Base-by-base conservation (phyloP, 1,140 invertebrate genomes). In the Megalonaias nervosa region DNA sequence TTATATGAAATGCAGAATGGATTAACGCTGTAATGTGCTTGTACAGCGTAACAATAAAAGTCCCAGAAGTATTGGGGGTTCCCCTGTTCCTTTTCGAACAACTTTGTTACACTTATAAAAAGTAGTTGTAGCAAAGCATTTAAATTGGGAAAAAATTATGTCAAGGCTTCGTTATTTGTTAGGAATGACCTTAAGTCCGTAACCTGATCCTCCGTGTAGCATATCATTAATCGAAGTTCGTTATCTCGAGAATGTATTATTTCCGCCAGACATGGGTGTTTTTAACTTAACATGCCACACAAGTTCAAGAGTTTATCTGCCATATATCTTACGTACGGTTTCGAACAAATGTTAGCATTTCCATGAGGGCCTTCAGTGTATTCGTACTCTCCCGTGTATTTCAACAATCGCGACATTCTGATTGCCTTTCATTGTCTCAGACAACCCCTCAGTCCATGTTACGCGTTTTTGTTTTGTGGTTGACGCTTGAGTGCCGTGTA, bases 121-220 rank as follows among this genome's bases (percentile, higher is more conserved):
- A 5, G 79, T 80, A 1, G 65, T 73, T 21, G 74, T 76, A 6
- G 76, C 74, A 66, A 72, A 74, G 55, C 79, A 80, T 57, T 38
- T 55, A 14, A 65, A 69, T 15, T 73, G 26, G 26, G 66, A 68
- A 68, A 80, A 80, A 9, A 65, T 80, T 58, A 58, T 14, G 21
- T 68, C 74, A n/a, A 75, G 58, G 17, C 19, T 69, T 2, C 38
- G 2, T 75, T 68, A 15, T 15, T 21, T 38, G 31, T 26, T 15
- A 62, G 12, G 17, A 56, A 67, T 2, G 74, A 12, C 38, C 55
- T 69, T 4, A 75, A 69, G 62, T 75, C 21, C 23, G n/a, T 61
- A 4, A 68, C 17, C 19, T 75, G 66, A n/a, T 38, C 17, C 56
- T 69, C 74, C 1, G 67, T 75, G 58, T 75, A 75, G 19, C 74